Percentiles rank a stretch among this genome's conserved stretches.
phyloP scores from a whole-genome alignment of 2,113 vertebrate species.

The Nymphicus hollandicus region DNA sequence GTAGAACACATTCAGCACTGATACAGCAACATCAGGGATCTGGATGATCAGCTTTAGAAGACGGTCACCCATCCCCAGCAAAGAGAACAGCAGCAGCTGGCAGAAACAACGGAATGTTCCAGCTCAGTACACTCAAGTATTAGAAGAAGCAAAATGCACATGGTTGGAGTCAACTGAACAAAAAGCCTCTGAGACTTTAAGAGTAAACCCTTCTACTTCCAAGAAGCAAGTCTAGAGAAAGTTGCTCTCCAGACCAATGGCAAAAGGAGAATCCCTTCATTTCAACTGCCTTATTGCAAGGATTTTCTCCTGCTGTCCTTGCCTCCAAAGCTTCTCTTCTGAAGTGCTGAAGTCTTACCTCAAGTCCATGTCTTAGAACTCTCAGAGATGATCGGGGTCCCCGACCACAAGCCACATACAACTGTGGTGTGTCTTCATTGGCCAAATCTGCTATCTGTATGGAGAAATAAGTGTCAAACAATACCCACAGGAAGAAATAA shows the following conservation, averaged over 20 bases:
- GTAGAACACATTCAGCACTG: neutral
- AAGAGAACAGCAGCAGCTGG: neutral
- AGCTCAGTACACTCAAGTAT: neutral
- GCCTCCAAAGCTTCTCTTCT: neutral
- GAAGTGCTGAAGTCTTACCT: conserved; percentile 74
- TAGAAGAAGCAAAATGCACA: neutral
- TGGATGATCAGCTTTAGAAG: neutral
- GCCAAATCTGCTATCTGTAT: conserved; percentile 95
- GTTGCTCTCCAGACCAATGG: neutral
- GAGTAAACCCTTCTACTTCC: neutral
- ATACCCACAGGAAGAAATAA: rapidly evolving
- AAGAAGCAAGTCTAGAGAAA: neutral
- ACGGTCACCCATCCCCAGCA: neutral
- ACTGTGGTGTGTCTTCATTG: conserved; percentile 96
- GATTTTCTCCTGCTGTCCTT: neutral
- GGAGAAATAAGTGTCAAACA: neutral
- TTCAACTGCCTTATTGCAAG: neutral
- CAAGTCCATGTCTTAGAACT: conserved; percentile 93
- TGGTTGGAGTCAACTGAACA: neutral
- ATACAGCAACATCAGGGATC: neutral
- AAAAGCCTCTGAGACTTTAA: neutral
- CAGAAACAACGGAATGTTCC: neutral
- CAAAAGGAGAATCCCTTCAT: neutral
- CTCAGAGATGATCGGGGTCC: conserved; percentile 92
- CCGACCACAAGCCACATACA: conserved; percentile 93